phyloP scores from a whole-genome alignment of 1,140 invertebrate species.

The Aphelenchoides besseyi region DNA sequence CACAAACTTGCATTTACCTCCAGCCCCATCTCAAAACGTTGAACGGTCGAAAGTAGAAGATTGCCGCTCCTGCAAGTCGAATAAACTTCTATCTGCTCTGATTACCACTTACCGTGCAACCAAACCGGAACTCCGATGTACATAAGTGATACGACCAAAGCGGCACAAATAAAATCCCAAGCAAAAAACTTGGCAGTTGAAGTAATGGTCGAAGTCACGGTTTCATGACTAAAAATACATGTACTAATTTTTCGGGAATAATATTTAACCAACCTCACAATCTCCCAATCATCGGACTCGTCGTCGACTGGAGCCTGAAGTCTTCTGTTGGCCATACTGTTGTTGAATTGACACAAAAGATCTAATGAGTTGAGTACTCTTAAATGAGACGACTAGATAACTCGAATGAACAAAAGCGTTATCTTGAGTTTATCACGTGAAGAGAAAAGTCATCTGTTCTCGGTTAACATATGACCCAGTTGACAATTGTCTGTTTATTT shows the following conservation, averaged over 20 bases:
- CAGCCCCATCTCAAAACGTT: not conserved
- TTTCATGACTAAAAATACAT: constrained; percentile 1
- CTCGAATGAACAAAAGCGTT: no score
- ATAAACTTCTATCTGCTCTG: no score
- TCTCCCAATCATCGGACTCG: constrained; percentile 8
- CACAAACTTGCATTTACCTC: not conserved
- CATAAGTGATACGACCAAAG: not conserved
- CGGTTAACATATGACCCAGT: no score
- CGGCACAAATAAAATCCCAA: not conserved
- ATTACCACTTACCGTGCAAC: constrained; percentile 14
- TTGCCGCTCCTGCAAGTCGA: not conserved
- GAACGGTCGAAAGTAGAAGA: not conserved
- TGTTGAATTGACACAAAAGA: no score
- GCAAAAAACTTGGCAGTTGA: not conserved
- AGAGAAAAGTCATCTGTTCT: no score
- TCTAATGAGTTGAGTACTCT: no score
- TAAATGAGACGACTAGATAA: no score
- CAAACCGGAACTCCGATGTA: constrained; percentile 1
- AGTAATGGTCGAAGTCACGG: not conserved
- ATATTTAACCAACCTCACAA: not conserved
- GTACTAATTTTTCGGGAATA: not conserved
- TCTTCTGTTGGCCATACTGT: not conserved
- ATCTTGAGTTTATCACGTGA: no score
- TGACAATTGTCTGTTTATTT: no score
- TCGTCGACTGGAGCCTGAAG: not conserved